phyloP scores from a whole-genome alignment of 2,888 invertebrate genomes.

The Drosophila atripex region DNA sequence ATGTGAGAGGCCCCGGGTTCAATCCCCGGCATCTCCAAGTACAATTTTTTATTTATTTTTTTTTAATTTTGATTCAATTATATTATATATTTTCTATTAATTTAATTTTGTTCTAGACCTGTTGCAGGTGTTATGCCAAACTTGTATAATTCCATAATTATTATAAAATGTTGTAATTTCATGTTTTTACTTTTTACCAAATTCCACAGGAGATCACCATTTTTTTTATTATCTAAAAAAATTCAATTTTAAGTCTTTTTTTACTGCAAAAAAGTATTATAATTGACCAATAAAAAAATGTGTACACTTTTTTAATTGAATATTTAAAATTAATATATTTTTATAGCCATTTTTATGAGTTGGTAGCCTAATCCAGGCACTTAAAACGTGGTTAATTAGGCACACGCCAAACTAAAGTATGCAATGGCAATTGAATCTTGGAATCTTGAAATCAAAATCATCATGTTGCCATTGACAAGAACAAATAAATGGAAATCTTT shows the following conservation, averaged over 20 bases:
- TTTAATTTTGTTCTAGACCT: no score
- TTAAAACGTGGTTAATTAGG: conserved; percentile 38
- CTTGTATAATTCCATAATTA: no score
- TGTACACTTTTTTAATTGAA: not conserved
- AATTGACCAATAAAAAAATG: not conserved
- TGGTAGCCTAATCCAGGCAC: conserved; percentile 21
- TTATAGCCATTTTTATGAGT: not conserved
- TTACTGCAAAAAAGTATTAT: not conserved
- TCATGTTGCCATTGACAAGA: conserved; percentile 49
- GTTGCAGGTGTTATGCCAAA: no score
- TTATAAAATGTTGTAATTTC: no score
- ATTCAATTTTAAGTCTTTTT: not conserved
- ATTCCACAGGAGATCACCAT: not conserved
- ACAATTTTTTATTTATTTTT: conserved; percentile 75
- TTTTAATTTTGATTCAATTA: no score
- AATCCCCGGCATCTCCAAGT: conserved; percentile 96
- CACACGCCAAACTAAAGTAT: conserved; percentile 33
- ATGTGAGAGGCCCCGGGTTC: conserved; percentile 99
- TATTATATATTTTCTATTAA: no score
- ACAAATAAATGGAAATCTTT: conserved; percentile 44
- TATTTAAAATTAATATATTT: not conserved
- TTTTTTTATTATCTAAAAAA: not conserved
- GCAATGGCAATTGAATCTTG: conserved; percentile 34
- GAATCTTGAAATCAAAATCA: conserved; percentile 42
- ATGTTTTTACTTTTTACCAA: no score